Base-by-base conservation (phyloP, 2,797 vertebrate genomes). In the Onychomys torridus region DNA sequence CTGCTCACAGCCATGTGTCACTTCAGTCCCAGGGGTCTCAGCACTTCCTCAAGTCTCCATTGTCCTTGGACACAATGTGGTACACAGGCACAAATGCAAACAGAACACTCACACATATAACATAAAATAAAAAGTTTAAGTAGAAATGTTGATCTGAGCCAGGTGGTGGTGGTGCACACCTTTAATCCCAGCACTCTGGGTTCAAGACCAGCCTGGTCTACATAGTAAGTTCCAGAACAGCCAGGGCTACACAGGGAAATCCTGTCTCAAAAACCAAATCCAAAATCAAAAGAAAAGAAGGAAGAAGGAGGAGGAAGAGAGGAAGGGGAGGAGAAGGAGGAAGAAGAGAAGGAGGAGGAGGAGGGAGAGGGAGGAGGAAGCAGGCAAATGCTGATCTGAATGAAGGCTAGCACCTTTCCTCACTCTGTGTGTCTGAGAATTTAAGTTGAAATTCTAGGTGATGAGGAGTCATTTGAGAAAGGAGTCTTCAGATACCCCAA, bases 371-470 rank as follows among this genome's bases (percentile, higher is more conserved):
- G 57, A 52, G 57, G 57, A 21, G 19, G 57, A 55, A 55, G 14
- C 52, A 55, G 52, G 17, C 14, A 71, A 40, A 25, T 25, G 37
- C 21, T 77, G 43, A 8, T 29, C 5, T 32, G 46, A 32, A 40
- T 40, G 34, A 25, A 21, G 16, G 5, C n/a, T 43, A 75, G 69
- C 61, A 67, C 86, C 46, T 90, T 76, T 34, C 61, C 77, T 17
- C n/a, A 61, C 75, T 78, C 40, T 67, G 23, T 40, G 25, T 57
- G 76, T 52, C 27, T 71, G 75, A 86, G 19, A 27, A 29, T 73
- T 94, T 94, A 77, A 61, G 78, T 2, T 40, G 57, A 91, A 95
- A 93, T 61, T 78, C 75, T 69, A 34, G 55, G n/a, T 65, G 87
- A 85, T 49, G 49, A 81, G 52, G 73, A 89, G 90, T 61, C 37